Conservation (phyloP, 2,797 vertebrate genomes). For the Cryptoblepharus egeriae region DNA sequence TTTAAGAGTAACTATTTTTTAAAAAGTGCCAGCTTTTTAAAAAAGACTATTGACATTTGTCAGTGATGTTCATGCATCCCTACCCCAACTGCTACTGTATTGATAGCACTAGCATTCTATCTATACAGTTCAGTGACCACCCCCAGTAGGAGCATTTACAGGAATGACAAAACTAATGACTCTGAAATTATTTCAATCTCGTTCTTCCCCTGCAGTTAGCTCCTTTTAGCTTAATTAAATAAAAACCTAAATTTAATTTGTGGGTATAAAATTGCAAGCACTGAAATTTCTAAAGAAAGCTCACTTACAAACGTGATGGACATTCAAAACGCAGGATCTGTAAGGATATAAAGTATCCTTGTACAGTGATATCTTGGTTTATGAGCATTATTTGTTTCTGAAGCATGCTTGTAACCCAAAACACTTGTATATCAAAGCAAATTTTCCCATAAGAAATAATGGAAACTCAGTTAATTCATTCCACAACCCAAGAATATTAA, state of each 20-base stretch:
- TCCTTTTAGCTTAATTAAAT: neutral
- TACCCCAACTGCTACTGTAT: neutral
- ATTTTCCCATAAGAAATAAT: too few species aligned
- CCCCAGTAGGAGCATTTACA: neutral
- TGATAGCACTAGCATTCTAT: neutral
- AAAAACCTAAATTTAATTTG: slow-evolving; percentile 4
- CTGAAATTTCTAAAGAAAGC: too few species aligned
- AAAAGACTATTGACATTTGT: too few species aligned
- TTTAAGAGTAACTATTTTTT: too few species aligned
- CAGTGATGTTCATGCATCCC: neutral
- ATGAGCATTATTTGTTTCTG: too few species aligned
- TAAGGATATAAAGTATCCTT: neutral
- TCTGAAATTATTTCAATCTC: neutral
- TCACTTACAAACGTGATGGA: too few species aligned
- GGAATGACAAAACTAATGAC: neutral
- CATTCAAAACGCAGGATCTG: neutral
- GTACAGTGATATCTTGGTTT: too few species aligned
- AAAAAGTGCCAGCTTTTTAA: too few species aligned
- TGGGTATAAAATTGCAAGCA: neutral
- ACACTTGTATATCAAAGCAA: too few species aligned
- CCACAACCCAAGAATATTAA: too few species aligned
- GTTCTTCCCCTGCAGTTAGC: neutral
- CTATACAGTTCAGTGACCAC: neutral
- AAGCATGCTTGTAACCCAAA: too few species aligned
- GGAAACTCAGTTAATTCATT: too few species aligned